Evolutionary conservation across 2,797 vertebrate genomes (phyloP), one percentile per base, ranked within the genome.

Genomic region (Selene dorsalis): DNA sequence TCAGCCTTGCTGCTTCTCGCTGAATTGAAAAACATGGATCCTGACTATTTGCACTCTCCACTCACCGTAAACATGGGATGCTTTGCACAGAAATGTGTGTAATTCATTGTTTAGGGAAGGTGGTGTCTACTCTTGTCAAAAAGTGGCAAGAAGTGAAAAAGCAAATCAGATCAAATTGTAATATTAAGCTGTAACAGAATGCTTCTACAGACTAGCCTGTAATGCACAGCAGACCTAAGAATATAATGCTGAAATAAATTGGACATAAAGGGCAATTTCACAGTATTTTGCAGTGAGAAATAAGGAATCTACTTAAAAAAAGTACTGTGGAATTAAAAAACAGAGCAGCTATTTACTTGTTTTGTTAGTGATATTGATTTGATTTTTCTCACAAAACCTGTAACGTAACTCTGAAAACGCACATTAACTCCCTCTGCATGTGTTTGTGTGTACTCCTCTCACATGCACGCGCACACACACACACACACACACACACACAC

Each of bases 221-320:
- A 35, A 63, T 57, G 32, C 69, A 45, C 43, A 17, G 47, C 30
- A 73, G 45, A 62, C 53, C 64, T 62, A 47, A 14, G 16, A 59
- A 48, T 10, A 71, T 60, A 30, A 64, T 58, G 63, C 16, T 43
- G 61, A 70, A 66, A 73, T 70, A 32, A 50, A 76, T 39, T 77
- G 60, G 39, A 73, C 63, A 12, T 52, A 75, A 80, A 75, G 63
- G 63, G 47, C 43, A 62, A 79, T 75, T 62, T 83, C 67, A 69
- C 56, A 69, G 75, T 69, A 45, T 72, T 76, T 58, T 67, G 11
- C 24, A 35, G 13, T 11, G n/a, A 65, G 39, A 74, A 61, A 68
- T 55, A 61, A 74, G 17, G 17, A 16, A 52, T 7, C 3, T 24
- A 56, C 32, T 24, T 16, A 56, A 30, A 24, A n/a, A 24, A 77